Percentiles rank a stretch among this genome's conserved stretches.
phyloP scores from a whole-genome alignment of 2,888 invertebrate genomes.

The Hyppa rectilinea region DNA sequence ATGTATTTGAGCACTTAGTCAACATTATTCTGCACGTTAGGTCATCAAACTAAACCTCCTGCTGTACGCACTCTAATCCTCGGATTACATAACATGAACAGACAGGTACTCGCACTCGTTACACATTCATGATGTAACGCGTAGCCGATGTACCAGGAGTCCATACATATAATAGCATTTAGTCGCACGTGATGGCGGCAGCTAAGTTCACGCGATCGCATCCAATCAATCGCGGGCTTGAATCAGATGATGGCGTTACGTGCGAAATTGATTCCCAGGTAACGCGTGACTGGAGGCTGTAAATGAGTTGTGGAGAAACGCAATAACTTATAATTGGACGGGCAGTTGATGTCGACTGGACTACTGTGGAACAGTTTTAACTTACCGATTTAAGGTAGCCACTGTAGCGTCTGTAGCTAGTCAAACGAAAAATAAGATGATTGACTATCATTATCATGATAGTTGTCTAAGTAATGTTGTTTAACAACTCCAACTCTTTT shows the following conservation, averaged over 20 bases:
- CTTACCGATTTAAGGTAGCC: background rate
- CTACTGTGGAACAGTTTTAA: background rate
- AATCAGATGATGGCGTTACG: conserved; percentile 27
- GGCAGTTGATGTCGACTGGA: background rate
- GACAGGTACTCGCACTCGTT: background rate
- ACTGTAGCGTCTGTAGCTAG: no score
- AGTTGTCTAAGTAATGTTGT: conserved; percentile 10
- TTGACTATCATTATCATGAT: conserved; percentile 8
- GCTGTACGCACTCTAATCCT: conserved; percentile 8
- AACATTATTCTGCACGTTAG: conserved; percentile 14
- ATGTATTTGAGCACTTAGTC: background rate
- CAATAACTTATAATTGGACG: conserved; percentile 3
- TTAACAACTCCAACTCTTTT: conserved; percentile 3
- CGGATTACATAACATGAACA: conserved; percentile 18
- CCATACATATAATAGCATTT: conserved; percentile 4
- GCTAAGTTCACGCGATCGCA: conserved; percentile 31
- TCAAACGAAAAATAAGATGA: background rate
- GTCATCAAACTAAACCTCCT: conserved; percentile 15
- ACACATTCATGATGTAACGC: conserved; percentile 40
- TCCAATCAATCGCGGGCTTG: conserved; percentile 29
- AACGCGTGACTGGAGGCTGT: conserved; percentile 29
- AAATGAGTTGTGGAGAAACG: conserved; percentile 10
- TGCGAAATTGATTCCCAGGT: conserved; percentile 29
- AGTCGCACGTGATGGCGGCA: conserved; percentile 18
- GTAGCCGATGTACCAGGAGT: conserved; percentile 10